These are phyloP conservation scores for Setipinna tenuifilis DNA, from an alignment of 2,797 vertebrate genomes.

Conservation along the genomic window DNA sequence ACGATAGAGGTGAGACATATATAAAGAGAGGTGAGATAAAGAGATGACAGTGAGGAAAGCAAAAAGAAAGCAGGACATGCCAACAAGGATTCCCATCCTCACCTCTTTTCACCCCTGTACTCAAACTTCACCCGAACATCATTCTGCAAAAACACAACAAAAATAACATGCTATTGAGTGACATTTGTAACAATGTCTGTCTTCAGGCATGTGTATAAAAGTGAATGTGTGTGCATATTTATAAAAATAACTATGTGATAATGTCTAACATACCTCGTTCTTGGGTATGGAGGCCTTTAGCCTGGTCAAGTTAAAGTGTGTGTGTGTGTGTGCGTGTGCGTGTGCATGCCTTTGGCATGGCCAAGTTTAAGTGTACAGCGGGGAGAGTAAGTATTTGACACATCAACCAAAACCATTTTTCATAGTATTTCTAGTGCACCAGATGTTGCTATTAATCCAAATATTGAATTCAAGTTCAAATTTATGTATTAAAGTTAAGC, in stretches of 20 bases:
- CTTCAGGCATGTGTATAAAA: neutral
- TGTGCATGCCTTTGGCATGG: neutral
- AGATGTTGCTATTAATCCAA: too few species aligned
- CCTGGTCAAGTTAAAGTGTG: neutral
- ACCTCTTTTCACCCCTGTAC: conserved; percentile 98
- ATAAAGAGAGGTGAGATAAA: conserved; percentile 26
- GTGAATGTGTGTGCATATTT: too few species aligned
- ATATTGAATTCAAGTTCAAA: too few species aligned
- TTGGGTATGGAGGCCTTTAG: too few species aligned
- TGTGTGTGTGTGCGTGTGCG: neutral
- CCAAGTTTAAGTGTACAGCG: too few species aligned
- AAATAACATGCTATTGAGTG: neutral
- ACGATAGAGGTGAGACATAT: too few species aligned
- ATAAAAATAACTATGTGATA: too few species aligned
- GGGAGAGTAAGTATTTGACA: neutral
- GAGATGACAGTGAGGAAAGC: conserved; percentile 22
- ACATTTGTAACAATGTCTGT: neutral
- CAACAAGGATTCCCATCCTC: conserved; percentile 52
- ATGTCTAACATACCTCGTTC: too few species aligned
- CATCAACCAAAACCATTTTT: neutral
- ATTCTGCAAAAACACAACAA: conserved; percentile 76
- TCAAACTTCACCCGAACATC: conserved; percentile 98
- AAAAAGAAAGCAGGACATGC: conserved; percentile 4
- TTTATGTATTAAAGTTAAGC: too few species aligned
- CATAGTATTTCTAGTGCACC: too few species aligned